These are phyloP conservation scores for Scophthalmus maximus DNA, from an alignment of 2,113 vertebrate species.

Conservation along the genomic window DNA sequence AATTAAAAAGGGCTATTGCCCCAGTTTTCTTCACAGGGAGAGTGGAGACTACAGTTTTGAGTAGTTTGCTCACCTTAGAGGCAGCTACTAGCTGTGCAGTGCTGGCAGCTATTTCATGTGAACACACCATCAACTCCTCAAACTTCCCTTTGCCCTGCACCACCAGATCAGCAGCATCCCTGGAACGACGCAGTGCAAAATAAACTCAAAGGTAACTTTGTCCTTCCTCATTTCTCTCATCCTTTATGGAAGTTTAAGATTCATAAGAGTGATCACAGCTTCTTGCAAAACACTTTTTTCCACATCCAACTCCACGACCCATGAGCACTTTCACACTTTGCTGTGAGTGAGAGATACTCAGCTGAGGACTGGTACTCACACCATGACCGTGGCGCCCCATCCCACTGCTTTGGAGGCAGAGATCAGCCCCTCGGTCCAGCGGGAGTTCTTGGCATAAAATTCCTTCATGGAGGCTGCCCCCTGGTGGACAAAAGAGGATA, in stretches of 20 bases:
- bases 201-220: too few species aligned
- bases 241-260: too few species aligned
- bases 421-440: slow-evolving; percentile 97
- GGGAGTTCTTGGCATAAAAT: slow-evolving; percentile 97
- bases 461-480: slow-evolving; percentile 94
- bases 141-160: slow-evolving; percentile 96
- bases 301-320: too few species aligned
- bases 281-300: too few species aligned
- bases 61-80: slow-evolving; percentile 87
- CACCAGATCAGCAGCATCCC: slow-evolving; percentile 94
- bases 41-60: neutral
- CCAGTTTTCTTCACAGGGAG: too few species aligned
- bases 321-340: too few species aligned
- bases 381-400: slow-evolving; percentile 97
- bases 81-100: slow-evolving; percentile 96
- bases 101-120: slow-evolving; percentile 95
- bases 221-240: too few species aligned
- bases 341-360: neutral
- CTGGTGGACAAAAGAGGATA: slow-evolving; percentile 74
- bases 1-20: too few species aligned
- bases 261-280: too few species aligned
- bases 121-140: slow-evolving; percentile 97
- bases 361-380: slow-evolving; percentile 85
- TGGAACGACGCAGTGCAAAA: slow-evolving; percentile 61
- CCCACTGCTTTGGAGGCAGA: slow-evolving; percentile 97